Base-by-base conservation (phyloP, 2,113 vertebrate species). In the Nymphicus hollandicus region DNA sequence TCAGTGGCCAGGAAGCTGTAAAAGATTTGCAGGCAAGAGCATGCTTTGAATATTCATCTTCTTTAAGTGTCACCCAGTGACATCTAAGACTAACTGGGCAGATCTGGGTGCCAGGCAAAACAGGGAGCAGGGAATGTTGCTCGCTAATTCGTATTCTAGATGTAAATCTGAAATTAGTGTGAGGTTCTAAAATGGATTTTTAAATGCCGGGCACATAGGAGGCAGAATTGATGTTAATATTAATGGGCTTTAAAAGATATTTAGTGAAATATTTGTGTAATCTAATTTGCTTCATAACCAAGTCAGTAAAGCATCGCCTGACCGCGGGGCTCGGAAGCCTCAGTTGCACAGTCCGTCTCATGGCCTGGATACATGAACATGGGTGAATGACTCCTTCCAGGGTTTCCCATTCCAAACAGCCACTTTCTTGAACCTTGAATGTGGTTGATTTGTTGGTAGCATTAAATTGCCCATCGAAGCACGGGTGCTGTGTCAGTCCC, bases 221-320 rank as follows among this genome's bases (percentile, higher is more conserved):
- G 96, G 96, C 89, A 25, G 97, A 89, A 95, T 95, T 92, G 94
- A 68, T 97, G 97, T 98, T 97, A 98, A 98, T 98, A 98, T 98
- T 98, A 97, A 98, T 98, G 93, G 96, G 88, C 93, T 94, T 91
- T 71, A 97, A 96, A 96, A 97, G 97, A 97, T 98, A 97, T 96
- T 98, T 98, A 97, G 97, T 91, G 97, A 97, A 98, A 98, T 98
- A 97, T 96, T 98, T 98, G 97, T 98, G 49, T 97, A 97, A 98
- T 98, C 97, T 96, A 96, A 97, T 98, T 98, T 96, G 94, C 96
- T 91, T 96, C 94, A 10, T 96, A 95, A 97, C 96, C 95, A 87
- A 93, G 97, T 71, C 84, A 31, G 84, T 69, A 93, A 52, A 81
- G 77, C 19, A n/a, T 61, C 44, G n/a, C 50, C 68, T 83, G 96